These are phyloP conservation scores for Cryptotermes secundus DNA, from an alignment of 1,140 invertebrate genomes.

Conservation along the genomic window DNA sequence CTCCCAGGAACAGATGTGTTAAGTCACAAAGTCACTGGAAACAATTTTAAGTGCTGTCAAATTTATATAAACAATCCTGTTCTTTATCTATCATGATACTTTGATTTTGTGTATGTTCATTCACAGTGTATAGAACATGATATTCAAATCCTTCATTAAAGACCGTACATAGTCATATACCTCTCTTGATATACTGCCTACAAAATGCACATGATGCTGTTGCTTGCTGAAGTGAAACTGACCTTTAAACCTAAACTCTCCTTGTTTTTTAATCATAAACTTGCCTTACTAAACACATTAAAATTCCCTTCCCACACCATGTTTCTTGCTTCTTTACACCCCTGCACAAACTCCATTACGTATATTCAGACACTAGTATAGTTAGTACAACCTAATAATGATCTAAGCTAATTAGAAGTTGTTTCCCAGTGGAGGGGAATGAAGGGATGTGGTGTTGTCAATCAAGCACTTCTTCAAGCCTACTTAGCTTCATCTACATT, in stretches of 20 bases:
- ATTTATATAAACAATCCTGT: too few species aligned
- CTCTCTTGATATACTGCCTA: not conserved
- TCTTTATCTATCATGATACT: too few species aligned
- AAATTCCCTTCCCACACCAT: not conserved
- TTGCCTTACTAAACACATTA: constrained; percentile 14
- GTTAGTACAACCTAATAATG: constrained; percentile 29
- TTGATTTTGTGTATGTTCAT: too few species aligned
- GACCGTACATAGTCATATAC: too few species aligned
- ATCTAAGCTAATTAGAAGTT: constrained; percentile 28
- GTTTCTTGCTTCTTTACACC: constrained; percentile 12
- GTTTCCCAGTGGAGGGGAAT: not conserved
- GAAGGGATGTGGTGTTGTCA: constrained; percentile 10
- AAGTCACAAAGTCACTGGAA: too few species aligned
- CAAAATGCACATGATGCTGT: not conserved
- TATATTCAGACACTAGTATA: not conserved
- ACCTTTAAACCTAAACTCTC: not conserved
- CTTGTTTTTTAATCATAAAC: not conserved
- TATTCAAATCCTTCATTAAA: too few species aligned
- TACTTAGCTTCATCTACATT: not conserved
- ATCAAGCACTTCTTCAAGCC: constrained; percentile 10
- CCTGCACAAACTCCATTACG: not conserved
- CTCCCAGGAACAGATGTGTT: too few species aligned
- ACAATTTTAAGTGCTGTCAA: too few species aligned
- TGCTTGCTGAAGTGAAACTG: not conserved
- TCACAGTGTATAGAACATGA: too few species aligned